Base-by-base conservation (phyloP, 30 jellyfish, hydroid and myxozoan genomes). In the Chironex yamaguchii region DNA sequence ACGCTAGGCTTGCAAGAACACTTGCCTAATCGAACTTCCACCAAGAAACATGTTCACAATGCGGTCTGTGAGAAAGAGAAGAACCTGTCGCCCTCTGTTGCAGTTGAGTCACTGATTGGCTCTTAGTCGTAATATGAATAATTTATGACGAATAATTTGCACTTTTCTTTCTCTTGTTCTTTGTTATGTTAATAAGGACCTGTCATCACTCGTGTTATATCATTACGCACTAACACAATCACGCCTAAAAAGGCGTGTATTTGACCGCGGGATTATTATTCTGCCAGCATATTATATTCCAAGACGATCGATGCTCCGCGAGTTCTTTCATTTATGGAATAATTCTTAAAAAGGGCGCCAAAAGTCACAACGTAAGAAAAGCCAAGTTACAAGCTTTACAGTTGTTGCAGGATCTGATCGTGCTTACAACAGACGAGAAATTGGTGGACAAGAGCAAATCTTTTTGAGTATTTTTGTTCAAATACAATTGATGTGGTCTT, bases 201-300 rank as follows among this genome's bases (percentile, higher is more conserved):
- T 81, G 97, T 89, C 97, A 89, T 70, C 85, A 80, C 76, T 79
- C 97, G 93, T 89, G 93, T 81, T 89, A 89, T 75, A 48, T 81
- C 97, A 89, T 89, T 89, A 76, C 91, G 89, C 92, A 88, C 86
- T 79, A 91, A 76, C 97, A 89, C 92, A 83, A 86, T 89, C 97
- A 89, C 93, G 97, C 97, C 97, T 89, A 75, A 67, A 75, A 75
- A 79, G 97, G 97, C 93, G 97, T 81, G 97, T 81, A 80, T 89
- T 79, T 89, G 76, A 67, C 90, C 90, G 87, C 52, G 88, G 36
- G 93, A 81, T 66, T 79, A 89, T 89, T 79, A 89, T 88, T 89
- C 97, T 42, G 58, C 58, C 17, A 42, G 58, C 58, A 42, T 42
- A 42, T 42, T 42, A 42, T 42, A 42, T 42, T 42, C 58, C 58